Conservation (phyloP, 2,888 invertebrate genomes). For the Cyaniris semiargus region DNA sequence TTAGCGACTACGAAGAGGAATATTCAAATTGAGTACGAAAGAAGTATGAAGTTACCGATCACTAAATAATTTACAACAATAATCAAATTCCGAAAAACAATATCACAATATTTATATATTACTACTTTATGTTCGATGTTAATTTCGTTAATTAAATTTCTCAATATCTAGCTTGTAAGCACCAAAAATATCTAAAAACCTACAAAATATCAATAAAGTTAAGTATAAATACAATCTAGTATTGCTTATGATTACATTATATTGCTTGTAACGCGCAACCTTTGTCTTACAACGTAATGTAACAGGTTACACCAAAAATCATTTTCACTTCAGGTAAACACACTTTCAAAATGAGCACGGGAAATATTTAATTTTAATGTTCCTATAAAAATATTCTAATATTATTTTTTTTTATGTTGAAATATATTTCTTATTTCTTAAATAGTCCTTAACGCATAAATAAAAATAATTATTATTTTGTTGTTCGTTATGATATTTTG, state of each 20-base stretch:
- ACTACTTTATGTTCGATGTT: constrained; percentile 68
- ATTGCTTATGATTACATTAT: constrained; percentile 76
- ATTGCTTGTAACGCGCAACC: constrained; percentile 75
- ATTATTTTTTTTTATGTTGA: constrained; percentile 5
- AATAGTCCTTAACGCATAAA: constrained; percentile 3
- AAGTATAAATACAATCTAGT: constrained; percentile 60
- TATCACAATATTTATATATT: constrained; percentile 51
- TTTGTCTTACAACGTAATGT: constrained; percentile 47
- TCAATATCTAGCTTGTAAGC: constrained; percentile 66
- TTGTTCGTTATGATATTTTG: constrained; percentile 6
- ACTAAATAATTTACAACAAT: constrained; percentile 43
- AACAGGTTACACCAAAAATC: constrained; percentile 24
- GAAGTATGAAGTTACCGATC: constrained; percentile 38
- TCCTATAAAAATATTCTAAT: constrained; percentile 20
- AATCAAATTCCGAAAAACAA: constrained; percentile 48
- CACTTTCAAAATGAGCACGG: background rate
- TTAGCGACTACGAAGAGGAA: constrained; percentile 43
- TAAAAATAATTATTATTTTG: background rate
- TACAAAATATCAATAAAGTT: constrained; percentile 63
- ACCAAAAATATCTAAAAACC: constrained; percentile 70
- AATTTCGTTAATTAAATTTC: constrained; percentile 57
- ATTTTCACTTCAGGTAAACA: background rate
- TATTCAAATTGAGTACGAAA: constrained; percentile 40
- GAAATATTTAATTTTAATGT: constrained; percentile 15
- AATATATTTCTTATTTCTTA: constrained; percentile 6